Evolutionary conservation across 2,888 invertebrate species (phyloP), one percentile per base, ranked within the genome.

Genomic region (Creontiades dilutus): DNA sequence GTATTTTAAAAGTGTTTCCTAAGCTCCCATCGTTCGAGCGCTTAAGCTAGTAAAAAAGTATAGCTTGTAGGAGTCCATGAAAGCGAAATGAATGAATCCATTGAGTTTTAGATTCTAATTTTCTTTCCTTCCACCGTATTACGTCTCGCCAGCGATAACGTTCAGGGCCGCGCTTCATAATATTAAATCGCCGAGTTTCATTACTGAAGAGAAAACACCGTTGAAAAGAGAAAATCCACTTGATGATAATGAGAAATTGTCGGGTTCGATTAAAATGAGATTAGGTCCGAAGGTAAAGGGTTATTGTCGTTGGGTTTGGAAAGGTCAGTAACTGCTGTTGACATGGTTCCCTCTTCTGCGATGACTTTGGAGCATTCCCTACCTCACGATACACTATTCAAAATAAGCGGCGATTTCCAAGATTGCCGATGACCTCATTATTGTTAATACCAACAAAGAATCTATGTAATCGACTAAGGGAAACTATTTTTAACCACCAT

Each of bases 51-150:
- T 37, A 23, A 68, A 27, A 27, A 68, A 68, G 12, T 68, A 61
- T 23, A 68, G 68, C 68, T 68, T 11, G 9, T 0, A 23, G 13
- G 27, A 68, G 68, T 68, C 37, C 37, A 46, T 78, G 78, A 78
- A 78, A 78, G 47, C 46, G 78, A 46, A 78, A 78, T 78, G 78
- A 52, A 82, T 52, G 52, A 19, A 52, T 82, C 82, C 52, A 82
- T 82, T 82, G 82, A 82, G 52, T 82, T 82, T 82, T 52, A 82
- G 82, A 82, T 82, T 82, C 48, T 52, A 82, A 82, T 82, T 48
- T 52, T 52, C 78, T 47, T 46, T 46, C 46, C 16, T 19, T n/a
- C 46, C 46, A 47, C 7, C 47, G 19, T 19, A 78, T 46, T 78
- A 5, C 11, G 78, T 78, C 46, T 78, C 12, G 16, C 19, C 37